Evolutionary conservation across 2,888 invertebrate genomes (phyloP), one percentile per base, ranked within the genome.

Genomic region (Eumerus sabulonum): DNA sequence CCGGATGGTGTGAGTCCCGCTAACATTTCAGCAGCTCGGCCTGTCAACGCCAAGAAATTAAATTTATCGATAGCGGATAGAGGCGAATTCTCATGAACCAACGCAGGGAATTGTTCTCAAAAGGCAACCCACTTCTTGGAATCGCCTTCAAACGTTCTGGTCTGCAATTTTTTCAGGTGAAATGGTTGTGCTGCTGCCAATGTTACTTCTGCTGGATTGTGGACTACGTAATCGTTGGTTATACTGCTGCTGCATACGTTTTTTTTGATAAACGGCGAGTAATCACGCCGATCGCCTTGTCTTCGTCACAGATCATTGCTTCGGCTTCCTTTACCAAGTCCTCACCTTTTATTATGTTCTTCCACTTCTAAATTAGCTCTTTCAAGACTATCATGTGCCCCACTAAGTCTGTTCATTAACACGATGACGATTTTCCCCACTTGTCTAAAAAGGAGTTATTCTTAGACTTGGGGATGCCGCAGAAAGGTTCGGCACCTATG

Each of bases 341-440:
- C 7, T 5, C 5, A 36, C 11, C 36, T 36, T 11, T 5, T 1
- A 4, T 45, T 17, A 44, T 53, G 1, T n/a, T 35, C 5, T 4
- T 19, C 54, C 14, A 54, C 47, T 4, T 56, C 54, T 11, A 38
- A 19, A 47, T 54, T 56, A 1, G 54, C 47, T 19, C 27, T 64
- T 38, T 19, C 36, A 40, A 54, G 16, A 18, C 66, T 35, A 11
- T 67, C 48, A 57, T 67, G 42, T 17, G 66, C 47, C 11, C 48
- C 66, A 1, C 50, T 57, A 1, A 66, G n/a, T 7, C 66, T 14
- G 9, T 66, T 56, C 13, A 57, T 9, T n/a, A 42, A 13, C 1
- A n/a, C n/a, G n/a, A n/a, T n/a, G n/a, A n/a, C n/a, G n/a, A n/a
- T n/a, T n/a, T n/a, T n/a, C n/a, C n/a, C n/a, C n/a, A n/a, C n/a